A percentile compares a stretch with the other conserved stretches of the same genome.
Evolutionary conservation across 2,113 vertebrate genomes (phyloP).

Genomic region (Alosa alosa): DNA sequence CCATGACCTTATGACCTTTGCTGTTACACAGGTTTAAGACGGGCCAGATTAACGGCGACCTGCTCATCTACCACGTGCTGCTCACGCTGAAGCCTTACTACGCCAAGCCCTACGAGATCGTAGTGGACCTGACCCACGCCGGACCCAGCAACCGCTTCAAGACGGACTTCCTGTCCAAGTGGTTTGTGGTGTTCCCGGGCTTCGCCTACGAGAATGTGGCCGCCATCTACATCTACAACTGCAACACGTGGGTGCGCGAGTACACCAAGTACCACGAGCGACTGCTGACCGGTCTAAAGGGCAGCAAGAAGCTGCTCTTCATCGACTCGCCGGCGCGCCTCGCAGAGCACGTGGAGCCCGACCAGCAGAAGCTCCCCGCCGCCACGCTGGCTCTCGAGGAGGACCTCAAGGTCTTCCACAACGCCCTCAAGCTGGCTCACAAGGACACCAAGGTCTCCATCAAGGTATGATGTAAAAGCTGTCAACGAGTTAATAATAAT

Average conservation of each 20-base stretch:
- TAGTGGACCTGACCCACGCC: conserved; percentile 94
- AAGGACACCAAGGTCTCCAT: conserved; percentile 99
- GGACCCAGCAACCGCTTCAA: conserved; percentile 99
- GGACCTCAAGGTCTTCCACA: conserved; percentile 97
- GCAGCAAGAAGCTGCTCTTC: conserved; percentile 95
- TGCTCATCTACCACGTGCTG: conserved; percentile 85
- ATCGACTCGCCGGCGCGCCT: conserved; percentile 92
- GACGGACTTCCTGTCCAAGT: conserved; percentile 98
- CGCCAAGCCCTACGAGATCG: conserved; percentile 95
- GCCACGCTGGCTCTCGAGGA: conserved; percentile 95
- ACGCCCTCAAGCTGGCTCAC: conserved; percentile 95
- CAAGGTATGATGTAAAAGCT: conserved; percentile 75
- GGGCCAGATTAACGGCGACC: conserved; percentile 84
- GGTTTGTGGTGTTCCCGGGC: conserved; percentile 98
- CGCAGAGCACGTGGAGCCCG: conserved; percentile 91
- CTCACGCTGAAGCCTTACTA: conserved; percentile 90
- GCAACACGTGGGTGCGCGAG: conserved; percentile 98
- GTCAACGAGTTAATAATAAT: conserved; percentile 75
- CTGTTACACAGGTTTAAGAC: conserved; percentile 78
- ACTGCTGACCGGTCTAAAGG: conserved; percentile 92
- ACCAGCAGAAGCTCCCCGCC: conserved; percentile 95
- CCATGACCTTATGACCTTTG: neutral
- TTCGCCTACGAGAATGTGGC: conserved; percentile 97
- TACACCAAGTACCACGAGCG: conserved; percentile 99
- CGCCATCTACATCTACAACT: conserved; percentile 96